A percentile compares a stretch with the other conserved stretches of the same genome.
These are phyloP conservation scores for Aphelocoma californica DNA, from an alignment of 2,797 vertebrate species.

Conservation along the genomic window DNA sequence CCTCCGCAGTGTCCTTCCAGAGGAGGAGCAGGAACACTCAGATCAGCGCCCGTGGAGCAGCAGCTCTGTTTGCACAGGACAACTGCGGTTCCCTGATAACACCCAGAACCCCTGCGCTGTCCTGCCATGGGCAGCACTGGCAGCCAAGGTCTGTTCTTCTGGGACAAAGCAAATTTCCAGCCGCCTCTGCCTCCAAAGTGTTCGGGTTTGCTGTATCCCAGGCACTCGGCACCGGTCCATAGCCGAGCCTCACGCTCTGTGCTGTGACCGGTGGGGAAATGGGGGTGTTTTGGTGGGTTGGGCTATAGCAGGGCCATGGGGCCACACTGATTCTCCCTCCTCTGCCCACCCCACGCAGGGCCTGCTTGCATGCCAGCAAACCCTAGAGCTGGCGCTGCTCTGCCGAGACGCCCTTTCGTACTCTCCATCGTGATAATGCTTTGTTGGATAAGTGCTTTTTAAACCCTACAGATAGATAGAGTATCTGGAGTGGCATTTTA, in stretches of 20 bases:
- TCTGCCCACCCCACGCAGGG: fast-evolving
- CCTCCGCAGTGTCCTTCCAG: background rate
- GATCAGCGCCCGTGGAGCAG: background rate
- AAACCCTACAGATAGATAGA: slow-evolving; percentile 52
- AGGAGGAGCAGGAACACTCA: background rate
- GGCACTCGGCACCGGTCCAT: fast-evolving
- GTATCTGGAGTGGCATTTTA: slow-evolving; percentile 72
- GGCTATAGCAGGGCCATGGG: fast-evolving
- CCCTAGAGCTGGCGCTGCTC: background rate
- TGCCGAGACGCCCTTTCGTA: background rate
- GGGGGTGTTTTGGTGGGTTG: background rate
- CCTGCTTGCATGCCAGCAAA: background rate
- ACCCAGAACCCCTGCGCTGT: background rate
- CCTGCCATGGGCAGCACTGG: background rate
- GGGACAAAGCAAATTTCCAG: background rate
- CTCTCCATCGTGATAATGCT: slow-evolving; percentile 36
- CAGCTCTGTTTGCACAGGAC: background rate
- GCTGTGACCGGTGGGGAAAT: background rate
- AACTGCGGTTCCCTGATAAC: background rate
- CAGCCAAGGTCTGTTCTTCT: background rate
- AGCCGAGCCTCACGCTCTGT: fast-evolving
- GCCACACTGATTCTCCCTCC: background rate
- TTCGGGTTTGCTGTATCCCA: background rate
- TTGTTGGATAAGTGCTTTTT: slow-evolving; percentile 60
- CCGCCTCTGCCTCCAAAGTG: background rate